These are phyloP conservation scores for Rhinogobio ventralis DNA, from an alignment of 2,797 vertebrate genomes.

Conservation along the genomic window DNA sequence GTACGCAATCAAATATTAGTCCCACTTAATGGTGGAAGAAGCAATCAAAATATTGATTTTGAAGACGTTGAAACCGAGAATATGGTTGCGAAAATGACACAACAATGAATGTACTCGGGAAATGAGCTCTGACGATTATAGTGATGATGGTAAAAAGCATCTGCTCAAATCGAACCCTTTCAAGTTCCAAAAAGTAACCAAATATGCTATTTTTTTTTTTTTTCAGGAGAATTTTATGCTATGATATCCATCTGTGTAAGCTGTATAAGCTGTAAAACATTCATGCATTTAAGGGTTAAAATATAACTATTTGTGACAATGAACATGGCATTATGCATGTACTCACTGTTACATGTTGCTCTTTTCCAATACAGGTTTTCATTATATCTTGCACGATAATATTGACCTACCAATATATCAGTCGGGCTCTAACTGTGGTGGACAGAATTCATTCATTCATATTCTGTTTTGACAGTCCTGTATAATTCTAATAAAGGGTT, in stretches of 20 bases:
- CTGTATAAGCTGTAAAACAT: neutral
- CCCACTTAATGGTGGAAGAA: neutral
- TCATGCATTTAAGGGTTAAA: neutral
- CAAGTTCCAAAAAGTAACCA: neutral
- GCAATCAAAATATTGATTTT: neutral
- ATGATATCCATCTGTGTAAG: neutral
- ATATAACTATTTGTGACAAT: neutral
- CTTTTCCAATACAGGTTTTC: neutral
- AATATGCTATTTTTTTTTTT: neutral
- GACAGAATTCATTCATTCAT: neutral
- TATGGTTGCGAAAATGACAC: neutral
- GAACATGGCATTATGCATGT: neutral
- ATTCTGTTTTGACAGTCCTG: neutral
- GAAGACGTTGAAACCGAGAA: neutral
- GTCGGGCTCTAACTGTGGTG: conserved; percentile 9
- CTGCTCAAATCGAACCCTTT: neutral
- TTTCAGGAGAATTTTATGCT: neutral
- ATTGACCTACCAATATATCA: conserved; percentile 7
- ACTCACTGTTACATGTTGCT: neutral
- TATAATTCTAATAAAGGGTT: conserved; percentile 6
- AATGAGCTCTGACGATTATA: neutral
- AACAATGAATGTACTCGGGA: neutral
- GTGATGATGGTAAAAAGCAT: neutral
- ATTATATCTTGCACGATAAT: neutral
- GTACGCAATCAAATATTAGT: neutral